Percentiles rank a stretch among this genome's conserved stretches.
phyloP scores from a whole-genome alignment of 2,888 invertebrate species.

The Pharmacophagus antenor region DNA sequence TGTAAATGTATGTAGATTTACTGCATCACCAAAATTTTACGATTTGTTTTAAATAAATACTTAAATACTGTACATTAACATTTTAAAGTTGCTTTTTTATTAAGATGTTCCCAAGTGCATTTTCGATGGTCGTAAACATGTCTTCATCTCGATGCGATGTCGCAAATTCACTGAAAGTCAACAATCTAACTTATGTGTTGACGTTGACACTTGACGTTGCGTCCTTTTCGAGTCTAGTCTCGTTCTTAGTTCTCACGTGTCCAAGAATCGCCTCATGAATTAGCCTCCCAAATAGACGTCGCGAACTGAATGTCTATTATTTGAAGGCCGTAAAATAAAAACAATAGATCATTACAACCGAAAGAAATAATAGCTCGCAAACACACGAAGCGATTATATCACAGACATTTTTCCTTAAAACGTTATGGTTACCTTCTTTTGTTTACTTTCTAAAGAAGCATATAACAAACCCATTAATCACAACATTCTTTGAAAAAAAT shows the following conservation, averaged over 20 bases:
- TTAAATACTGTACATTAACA: not conserved
- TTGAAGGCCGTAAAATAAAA: conserved; percentile 34
- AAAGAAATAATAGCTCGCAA: conserved; percentile 7
- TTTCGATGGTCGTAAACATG: conserved; percentile 27
- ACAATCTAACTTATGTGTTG: conserved; percentile 11
- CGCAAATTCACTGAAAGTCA: conserved; percentile 15
- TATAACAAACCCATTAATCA: not conserved
- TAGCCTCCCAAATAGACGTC: conserved; percentile 36
- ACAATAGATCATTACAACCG: conserved; percentile 38
- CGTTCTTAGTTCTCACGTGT: conserved; percentile 38
- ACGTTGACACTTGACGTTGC: conserved; percentile 22
- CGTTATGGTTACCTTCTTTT: not conserved
- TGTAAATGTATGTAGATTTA: no score
- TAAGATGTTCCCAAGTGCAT: not conserved
- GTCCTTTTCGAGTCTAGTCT: conserved; percentile 36
- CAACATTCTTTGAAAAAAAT: no score
- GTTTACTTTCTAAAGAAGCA: not conserved
- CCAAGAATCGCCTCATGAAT: conserved; percentile 25
- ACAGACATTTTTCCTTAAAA: not conserved
- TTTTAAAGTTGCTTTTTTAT: not conserved
- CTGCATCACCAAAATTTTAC: no score
- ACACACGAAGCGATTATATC: not conserved
- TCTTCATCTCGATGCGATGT: not conserved
- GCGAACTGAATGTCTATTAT: conserved; percentile 35
- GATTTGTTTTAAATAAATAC: not conserved